Percentiles rank a stretch among this genome's conserved stretches.
Evolutionary conservation across 2,888 invertebrate species (phyloP).

Genomic region (Invenusta paracnida): DNA sequence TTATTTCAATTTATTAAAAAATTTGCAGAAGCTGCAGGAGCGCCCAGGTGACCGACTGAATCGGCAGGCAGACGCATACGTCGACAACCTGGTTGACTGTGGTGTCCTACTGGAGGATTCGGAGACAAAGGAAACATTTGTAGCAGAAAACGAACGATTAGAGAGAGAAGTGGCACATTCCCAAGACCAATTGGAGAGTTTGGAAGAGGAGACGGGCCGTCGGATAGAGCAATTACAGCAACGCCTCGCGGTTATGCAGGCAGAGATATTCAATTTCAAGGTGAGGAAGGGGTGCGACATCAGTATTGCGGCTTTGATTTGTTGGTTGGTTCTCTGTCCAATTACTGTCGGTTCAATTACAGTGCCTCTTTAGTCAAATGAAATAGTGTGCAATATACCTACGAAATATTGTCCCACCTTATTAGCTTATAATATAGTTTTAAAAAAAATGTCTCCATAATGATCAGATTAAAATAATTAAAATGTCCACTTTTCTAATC

Average conservation of each 20-base stretch:
- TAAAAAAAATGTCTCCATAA: too few species aligned
- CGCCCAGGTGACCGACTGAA: slow-evolving; percentile 75
- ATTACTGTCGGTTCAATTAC: too few species aligned
- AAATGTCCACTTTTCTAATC: too few species aligned
- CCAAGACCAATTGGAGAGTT: background rate
- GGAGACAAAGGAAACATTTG: slow-evolving; percentile 73
- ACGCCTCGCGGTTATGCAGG: background rate
- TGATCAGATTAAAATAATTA: too few species aligned
- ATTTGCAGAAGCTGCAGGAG: slow-evolving; percentile 38
- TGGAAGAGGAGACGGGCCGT: slow-evolving; percentile 12
- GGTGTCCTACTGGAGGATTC: slow-evolving; percentile 91
- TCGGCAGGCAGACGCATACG: slow-evolving; percentile 88
- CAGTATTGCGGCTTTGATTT: too few species aligned
- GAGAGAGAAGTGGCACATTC: background rate
- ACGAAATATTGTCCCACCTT: too few species aligned
- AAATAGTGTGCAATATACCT: too few species aligned
- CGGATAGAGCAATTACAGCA: background rate
- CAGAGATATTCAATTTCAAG: background rate
- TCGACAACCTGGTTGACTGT: slow-evolving; percentile 93
- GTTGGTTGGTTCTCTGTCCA: too few species aligned
- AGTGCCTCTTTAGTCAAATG: too few species aligned
- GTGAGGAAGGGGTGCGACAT: too few species aligned
- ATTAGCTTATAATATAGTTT: too few species aligned
- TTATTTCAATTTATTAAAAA: background rate
- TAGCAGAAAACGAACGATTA: slow-evolving; percentile 30